These are phyloP conservation scores for Psittacula derbiana DNA, from an alignment of 2,797 vertebrate genomes.

Conservation along the genomic window DNA sequence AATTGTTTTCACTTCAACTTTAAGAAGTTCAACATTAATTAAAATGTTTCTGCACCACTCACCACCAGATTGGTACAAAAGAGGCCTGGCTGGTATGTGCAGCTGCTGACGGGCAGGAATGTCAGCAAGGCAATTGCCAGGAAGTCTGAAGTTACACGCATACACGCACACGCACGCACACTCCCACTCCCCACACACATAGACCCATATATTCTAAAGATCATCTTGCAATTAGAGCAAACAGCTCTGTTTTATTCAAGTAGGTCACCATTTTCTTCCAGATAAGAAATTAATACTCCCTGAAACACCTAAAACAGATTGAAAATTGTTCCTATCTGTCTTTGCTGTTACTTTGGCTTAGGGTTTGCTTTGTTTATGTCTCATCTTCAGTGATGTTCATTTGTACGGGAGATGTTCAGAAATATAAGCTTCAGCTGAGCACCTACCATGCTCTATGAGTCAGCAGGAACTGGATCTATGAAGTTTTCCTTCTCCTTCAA, in stretches of 20 bases:
- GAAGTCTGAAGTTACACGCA: neutral
- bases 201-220: neutral
- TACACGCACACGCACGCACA: neutral
- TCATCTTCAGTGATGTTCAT: neutral
- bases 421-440: neutral
- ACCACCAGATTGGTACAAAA: constrained; percentile 70
- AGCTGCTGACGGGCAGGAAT: constrained; percentile 53
- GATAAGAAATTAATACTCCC: neutral
- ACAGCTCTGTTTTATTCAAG: neutral
- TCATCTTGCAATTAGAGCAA: neutral
- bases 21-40: constrained; percentile 79
- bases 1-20: constrained; percentile 81
- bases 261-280: neutral
- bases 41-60: constrained; percentile 77
- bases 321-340: neutral
- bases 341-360: neutral
- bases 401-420: neutral
- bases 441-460: neutral
- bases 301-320: neutral
- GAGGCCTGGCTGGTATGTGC: neutral
- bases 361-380: neutral
- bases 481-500: neutral
- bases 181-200: neutral
- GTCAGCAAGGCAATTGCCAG: neutral
- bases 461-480: neutral